phyloP scores from a whole-genome alignment of 1,140 invertebrate species.

The Euglossa dilemma region DNA sequence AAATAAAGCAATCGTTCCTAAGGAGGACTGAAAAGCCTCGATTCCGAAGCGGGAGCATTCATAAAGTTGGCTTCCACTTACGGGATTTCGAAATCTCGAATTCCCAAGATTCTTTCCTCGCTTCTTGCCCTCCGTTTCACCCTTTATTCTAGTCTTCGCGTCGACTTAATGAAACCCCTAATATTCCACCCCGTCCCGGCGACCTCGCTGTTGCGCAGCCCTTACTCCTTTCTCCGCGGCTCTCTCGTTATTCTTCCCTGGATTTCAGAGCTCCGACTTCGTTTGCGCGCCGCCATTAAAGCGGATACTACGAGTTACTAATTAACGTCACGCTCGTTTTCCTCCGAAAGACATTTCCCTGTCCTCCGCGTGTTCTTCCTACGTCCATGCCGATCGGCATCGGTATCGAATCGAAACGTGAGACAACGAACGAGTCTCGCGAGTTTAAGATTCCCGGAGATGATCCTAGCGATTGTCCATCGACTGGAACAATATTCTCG shows the following conservation, averaged over 20 bases:
- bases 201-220: neutral
- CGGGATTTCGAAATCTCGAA: slow-evolving; percentile 46
- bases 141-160: slow-evolving; percentile 20
- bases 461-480: too few species aligned
- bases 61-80: slow-evolving; percentile 42
- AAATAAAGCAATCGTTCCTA: slow-evolving; percentile 45
- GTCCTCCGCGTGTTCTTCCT: too few species aligned
- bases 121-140: slow-evolving; percentile 11
- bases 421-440: too few species aligned
- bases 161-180: slow-evolving; percentile 52
- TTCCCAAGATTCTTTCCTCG: slow-evolving; percentile 30
- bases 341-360: neutral
- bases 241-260: neutral
- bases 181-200: neutral
- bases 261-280: neutral
- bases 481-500: neutral
- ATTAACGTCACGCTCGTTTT: slow-evolving; percentile 42
- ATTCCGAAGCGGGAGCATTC: slow-evolving; percentile 16
- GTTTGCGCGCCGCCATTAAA: slow-evolving; percentile 12
- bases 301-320: slow-evolving; percentile 33
- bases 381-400: accelerated
- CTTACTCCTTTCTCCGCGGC: neutral
- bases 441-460: too few species aligned
- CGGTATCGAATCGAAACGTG: too few species aligned
- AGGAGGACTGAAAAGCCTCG: slow-evolving; percentile 25